Evolutionary conservation across 2,797 vertebrate genomes (phyloP), one percentile per base, ranked within the genome.

Genomic region (Echiichthys vipera): DNA sequence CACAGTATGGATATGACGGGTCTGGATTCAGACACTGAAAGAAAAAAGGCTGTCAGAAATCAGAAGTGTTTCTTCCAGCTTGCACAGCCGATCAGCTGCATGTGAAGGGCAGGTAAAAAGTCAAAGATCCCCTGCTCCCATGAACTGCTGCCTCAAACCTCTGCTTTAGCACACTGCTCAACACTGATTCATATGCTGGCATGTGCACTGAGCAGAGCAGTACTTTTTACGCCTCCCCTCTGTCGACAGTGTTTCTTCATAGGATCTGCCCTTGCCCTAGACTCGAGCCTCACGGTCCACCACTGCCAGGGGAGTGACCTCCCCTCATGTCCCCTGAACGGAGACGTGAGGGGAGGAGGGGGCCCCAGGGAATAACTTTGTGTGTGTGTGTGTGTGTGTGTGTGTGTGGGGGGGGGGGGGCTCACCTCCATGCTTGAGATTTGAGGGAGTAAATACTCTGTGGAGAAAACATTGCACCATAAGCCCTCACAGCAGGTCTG

Each of bases 151-250:
- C 85, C 83, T 82, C 77, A 18, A 56, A 37, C 30, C 65, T 34
- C 24, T 53, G 20, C 65, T 37, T 17, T 53, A 64, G 54, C 70
- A 72, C 72, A 59, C 72, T 53, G 74, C 78, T 76, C 76, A 40
- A 65, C 82, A 69, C 78, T 82, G 59, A 81, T 74, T 85, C 81
- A 78, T 77, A 68, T 85, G 61, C 78, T 88, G 87, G 88, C 84
- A 89, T 84, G 72, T 75, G 74, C 83, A 86, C 71, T 74, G 77
- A 62, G 53, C 80, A 73, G 74, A 82, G 47, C 69, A 71, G 80
- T 78, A 74, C 73, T 84, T 90, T 36, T 90, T 83, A 90, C 89
- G 83, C 89, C 90, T 89, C 91, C 87, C 74, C 88, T 88, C 86
- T 82, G 75, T 84, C 84, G 78, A 69, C 69, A 79, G 71, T 79